Base-by-base conservation (phyloP, 2,888 invertebrate genomes). In the Ormyrus thymus region DNA sequence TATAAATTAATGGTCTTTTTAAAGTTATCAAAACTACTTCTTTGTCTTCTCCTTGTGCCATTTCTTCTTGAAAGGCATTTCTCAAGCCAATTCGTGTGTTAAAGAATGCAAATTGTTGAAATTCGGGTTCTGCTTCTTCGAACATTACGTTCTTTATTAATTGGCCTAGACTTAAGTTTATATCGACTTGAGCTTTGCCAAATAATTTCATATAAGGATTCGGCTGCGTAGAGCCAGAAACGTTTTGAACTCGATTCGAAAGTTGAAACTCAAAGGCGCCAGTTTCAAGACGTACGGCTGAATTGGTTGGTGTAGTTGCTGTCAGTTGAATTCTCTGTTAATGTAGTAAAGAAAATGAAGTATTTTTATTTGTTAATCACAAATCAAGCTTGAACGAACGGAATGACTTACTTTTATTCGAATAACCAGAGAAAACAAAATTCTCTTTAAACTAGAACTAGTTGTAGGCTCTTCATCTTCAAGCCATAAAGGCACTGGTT, bases 31-130 rank as follows among this genome's bases (percentile, higher is more conserved):
- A 91, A 7, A 97, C 96, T 45, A 97, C 94, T 90, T 95, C 97
- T 90, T 95, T 97, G 89, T 95, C 97, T 84, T 95, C 94, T 46
- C 87, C 94, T 85, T 96, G 95, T 9, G 95, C 94, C 92, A 97
- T 94, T 92, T 98, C 98, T 89, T 98, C 97, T 93, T 97, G 94
- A 90, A 95, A 95, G 3, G 95, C 95, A 90, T 96, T 96, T 82
- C 95, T 92, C 86, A 96, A 91, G 2, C 96, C 95, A 84, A 98
- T 97, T 84, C 97, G 94, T 0, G 99, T 99, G 89, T 98, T 97
- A 91, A 99, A 99, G 91, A 98, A 98, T 0, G 99, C 99, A 88
- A 97, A 97, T 87, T 98, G 97, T 87, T 98, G 98, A 89, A 98
- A 98, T 89, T 99, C 99, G 0, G 98, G 96, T 85, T 98, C 97